phyloP scores from a whole-genome alignment of 2,113 vertebrate genomes.

The Leptobrachium leishanense region DNA sequence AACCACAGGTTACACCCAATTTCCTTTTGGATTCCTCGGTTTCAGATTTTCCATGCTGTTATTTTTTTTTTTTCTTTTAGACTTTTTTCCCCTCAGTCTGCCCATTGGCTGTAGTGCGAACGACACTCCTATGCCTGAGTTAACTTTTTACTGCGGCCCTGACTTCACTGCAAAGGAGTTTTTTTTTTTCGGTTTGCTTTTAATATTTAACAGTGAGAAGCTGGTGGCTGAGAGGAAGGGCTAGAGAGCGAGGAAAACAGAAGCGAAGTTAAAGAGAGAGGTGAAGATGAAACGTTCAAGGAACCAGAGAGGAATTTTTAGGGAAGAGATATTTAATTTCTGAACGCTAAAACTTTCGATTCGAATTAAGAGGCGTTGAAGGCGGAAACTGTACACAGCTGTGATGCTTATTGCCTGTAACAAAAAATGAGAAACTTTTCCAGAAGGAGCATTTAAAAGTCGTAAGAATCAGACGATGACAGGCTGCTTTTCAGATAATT shows the following conservation, averaged over 20 bases:
- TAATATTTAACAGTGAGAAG: constrained; percentile 39
- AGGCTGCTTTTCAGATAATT: too few species aligned
- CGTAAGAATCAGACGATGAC: not conserved
- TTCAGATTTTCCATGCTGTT: constrained; percentile 16
- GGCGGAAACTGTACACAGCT: not conserved
- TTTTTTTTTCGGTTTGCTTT: constrained; percentile 25
- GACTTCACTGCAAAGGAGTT: constrained; percentile 24
- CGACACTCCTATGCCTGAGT: constrained; percentile 5
- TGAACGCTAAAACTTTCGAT: too few species aligned
- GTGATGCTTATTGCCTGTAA: not conserved
- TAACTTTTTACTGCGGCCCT: constrained; percentile 38
- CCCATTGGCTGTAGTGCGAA: not conserved
- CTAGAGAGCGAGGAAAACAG: not conserved
- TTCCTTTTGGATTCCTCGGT: constrained; percentile 39
- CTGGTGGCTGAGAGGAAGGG: not conserved
- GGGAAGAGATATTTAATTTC: not conserved
- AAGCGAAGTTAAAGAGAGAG: constrained; percentile 3
- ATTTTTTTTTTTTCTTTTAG: constrained; percentile 19
- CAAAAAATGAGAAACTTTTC: not conserved
- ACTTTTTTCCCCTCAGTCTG: constrained; percentile 7
- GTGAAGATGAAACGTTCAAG: not conserved
- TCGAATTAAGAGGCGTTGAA: not conserved
- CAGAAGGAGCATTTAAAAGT: not conserved
- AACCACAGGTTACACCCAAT: constrained; percentile 45
- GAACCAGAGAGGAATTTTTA: constrained; percentile 2